Percentiles rank a stretch among this genome's conserved stretches.
Evolutionary conservation across 2,113 vertebrate species (phyloP).

Genomic region (Campylorhamphus procurvoides): DNA sequence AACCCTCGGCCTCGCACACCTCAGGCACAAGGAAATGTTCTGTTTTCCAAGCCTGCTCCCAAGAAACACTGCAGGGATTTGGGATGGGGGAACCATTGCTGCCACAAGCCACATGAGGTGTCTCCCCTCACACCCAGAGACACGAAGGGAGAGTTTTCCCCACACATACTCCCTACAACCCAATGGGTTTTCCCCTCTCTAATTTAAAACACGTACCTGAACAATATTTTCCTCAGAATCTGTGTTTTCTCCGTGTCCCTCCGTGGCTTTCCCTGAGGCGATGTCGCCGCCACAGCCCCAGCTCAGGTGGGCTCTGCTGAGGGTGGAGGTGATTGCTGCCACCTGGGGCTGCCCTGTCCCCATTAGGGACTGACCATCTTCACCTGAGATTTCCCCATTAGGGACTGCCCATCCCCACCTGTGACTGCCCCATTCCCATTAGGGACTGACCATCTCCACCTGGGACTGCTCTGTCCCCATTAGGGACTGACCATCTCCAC

Average conservation of each 20-base stretch:
- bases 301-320: not conserved
- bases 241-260: not conserved
- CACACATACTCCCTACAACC: fast-evolving
- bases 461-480: not conserved
- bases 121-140: too few relatives aligned
- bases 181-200: fast-evolving
- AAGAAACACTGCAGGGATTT: not conserved
- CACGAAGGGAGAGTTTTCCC: fast-evolving
- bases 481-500: too few relatives aligned
- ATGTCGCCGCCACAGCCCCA: not conserved
- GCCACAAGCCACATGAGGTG: fast-evolving
- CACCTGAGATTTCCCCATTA: not conserved
- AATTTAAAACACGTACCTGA: not conserved
- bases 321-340: not conserved
- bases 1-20: fast-evolving
- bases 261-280: not conserved
- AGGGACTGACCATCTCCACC: too few relatives aligned
- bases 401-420: not conserved
- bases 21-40: fast-evolving
- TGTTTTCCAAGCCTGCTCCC: fast-evolving
- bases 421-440: not conserved
- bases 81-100: not conserved
- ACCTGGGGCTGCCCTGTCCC: not conserved
- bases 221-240: fast-evolving
- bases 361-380: not conserved